Conservation (phyloP, 2,797 vertebrate species). For the Eleutherodactylus coqui region DNA sequence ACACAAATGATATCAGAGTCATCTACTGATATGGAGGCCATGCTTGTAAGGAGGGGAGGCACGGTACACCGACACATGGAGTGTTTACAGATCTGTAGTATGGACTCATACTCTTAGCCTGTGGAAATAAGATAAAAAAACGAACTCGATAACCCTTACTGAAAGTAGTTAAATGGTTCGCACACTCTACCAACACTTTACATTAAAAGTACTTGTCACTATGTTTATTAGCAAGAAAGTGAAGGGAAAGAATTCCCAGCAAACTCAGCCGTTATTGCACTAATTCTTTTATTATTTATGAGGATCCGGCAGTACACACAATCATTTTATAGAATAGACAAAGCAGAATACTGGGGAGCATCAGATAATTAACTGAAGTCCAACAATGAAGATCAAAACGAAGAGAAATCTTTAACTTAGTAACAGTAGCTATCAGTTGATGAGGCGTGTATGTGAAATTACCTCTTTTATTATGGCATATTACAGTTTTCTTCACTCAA, state of each 20-base stretch:
- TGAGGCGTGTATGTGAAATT: slow-evolving; percentile 6
- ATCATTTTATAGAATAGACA: slow-evolving; percentile 57
- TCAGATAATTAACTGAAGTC: slow-evolving; percentile 44
- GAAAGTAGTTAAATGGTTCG: not conserved
- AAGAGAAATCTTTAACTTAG: slow-evolving; percentile 30
- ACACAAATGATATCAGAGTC: too few species aligned
- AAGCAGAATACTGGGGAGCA: slow-evolving; percentile 11
- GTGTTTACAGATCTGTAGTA: too few species aligned
- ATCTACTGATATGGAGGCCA: too few species aligned
- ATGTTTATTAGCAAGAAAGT: not conserved
- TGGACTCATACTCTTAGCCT: not conserved
- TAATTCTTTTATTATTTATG: slow-evolving; percentile 51
- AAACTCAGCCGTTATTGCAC: slow-evolving; percentile 7
- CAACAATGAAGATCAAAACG: slow-evolving; percentile 4
- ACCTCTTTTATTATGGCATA: slow-evolving; percentile 20
- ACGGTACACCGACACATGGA: too few species aligned
- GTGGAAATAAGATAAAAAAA: slow-evolving; percentile 14
- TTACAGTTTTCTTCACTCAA: slow-evolving; percentile 12
- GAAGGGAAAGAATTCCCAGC: not conserved
- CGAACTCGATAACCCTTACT: not conserved
- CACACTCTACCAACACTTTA: not conserved
- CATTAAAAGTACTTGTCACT: not conserved
- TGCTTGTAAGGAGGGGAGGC: too few species aligned
- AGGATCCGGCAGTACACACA: slow-evolving; percentile 34
- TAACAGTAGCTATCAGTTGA: not conserved